Evolutionary conservation across 1,140 invertebrate genomes (phyloP).

Genomic region (Mya arenaria): DNA sequence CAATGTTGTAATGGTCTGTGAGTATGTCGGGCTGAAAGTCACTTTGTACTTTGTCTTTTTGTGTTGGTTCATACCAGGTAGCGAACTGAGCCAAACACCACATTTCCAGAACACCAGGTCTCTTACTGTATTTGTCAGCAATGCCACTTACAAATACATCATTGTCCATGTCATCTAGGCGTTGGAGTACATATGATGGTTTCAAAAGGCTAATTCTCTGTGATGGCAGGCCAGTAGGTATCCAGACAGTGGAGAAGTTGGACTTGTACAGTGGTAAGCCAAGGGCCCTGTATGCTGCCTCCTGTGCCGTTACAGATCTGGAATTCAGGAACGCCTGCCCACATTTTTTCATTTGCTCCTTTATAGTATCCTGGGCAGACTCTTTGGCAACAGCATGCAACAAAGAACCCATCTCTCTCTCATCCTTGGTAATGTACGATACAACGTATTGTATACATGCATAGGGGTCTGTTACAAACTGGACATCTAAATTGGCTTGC

Average conservation of each 20-base stretch:
- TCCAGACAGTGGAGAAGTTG: slow-evolving; percentile 40
- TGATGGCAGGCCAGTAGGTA: slow-evolving; percentile 49
- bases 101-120: slow-evolving; percentile 24
- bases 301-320: slow-evolving; percentile 59
- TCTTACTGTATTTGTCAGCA: slow-evolving; percentile 40
- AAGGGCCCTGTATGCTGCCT: slow-evolving; percentile 56
- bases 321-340: slow-evolving; percentile 47
- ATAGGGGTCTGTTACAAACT: slow-evolving; percentile 54
- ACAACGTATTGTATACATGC: slow-evolving; percentile 57
- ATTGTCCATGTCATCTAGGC: slow-evolving; percentile 3
- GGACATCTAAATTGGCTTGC: slow-evolving; percentile 57
- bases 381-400: slow-evolving; percentile 36
- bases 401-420: slow-evolving; percentile 50
- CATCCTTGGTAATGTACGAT: slow-evolving; percentile 55
- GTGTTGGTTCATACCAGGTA: background rate
- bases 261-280: slow-evolving; percentile 54
- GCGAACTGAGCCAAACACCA: slow-evolving; percentile 47
- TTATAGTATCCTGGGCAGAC: background rate
- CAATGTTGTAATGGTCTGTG: background rate
- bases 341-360: slow-evolving; percentile 36
- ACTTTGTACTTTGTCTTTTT: background rate
- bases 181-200: slow-evolving; percentile 16
- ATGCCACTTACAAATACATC: slow-evolving; percentile 32
- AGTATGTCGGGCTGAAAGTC: background rate
- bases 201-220: slow-evolving; percentile 35